Evolutionary conservation across 2,888 invertebrate genomes (phyloP).

Genomic region (Pristionchus mayeri): DNA sequence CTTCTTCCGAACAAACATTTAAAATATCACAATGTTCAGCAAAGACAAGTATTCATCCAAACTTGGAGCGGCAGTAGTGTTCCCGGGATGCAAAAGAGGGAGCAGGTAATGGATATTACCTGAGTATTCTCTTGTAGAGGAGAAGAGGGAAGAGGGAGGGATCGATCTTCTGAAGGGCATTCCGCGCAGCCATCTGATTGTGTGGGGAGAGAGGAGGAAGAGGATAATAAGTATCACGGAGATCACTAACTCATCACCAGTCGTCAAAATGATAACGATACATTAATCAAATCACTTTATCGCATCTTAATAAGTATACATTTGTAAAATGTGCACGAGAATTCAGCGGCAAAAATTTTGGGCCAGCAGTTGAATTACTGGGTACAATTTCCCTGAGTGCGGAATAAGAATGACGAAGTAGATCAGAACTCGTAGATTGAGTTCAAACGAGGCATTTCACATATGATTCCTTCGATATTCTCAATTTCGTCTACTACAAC

Average conservation of each 20-base stretch:
- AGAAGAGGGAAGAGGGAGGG: constrained; percentile 59
- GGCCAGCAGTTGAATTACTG: too few species aligned
- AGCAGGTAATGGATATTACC: constrained; percentile 49
- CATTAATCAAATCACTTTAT: too few species aligned
- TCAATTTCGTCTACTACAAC: constrained; percentile 12
- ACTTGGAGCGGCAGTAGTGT: too few species aligned
- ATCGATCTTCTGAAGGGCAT: constrained; percentile 46
- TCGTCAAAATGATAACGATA: too few species aligned
- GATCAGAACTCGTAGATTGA: not conserved
- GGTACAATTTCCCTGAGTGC: not conserved
- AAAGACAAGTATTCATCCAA: too few species aligned
- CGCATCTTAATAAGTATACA: not conserved
- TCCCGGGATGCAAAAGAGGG: too few species aligned
- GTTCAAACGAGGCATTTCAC: constrained; percentile 32
- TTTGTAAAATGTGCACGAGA: not conserved
- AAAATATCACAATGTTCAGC: too few species aligned
- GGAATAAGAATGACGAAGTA: not conserved
- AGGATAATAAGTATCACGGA: not conserved
- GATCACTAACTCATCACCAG: not conserved
- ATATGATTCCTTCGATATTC: not conserved
- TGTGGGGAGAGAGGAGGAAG: not conserved
- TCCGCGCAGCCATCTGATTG: constrained; percentile 50
- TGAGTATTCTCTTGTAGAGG: constrained; percentile 62
- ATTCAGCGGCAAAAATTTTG: too few species aligned
- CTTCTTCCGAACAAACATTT: too few species aligned